A percentile compares a stretch with the other conserved stretches of the same genome.
These are phyloP conservation scores for Diarsia brunnea DNA, from an alignment of 2,888 invertebrate species.

Conservation along the genomic window DNA sequence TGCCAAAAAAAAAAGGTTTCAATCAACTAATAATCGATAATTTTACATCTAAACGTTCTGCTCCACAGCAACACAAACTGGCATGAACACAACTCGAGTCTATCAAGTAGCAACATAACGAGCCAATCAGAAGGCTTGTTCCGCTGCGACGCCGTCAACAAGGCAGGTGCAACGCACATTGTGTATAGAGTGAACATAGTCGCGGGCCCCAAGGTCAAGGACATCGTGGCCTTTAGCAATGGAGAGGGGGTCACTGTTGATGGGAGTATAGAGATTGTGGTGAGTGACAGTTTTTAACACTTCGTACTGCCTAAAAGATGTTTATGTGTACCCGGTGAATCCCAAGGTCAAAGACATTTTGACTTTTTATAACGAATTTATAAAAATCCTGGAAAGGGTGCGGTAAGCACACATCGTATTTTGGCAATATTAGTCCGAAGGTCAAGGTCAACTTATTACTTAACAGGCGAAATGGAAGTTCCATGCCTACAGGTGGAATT, in stretches of 20 bases:
- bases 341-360: constrained; percentile 64
- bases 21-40: neutral
- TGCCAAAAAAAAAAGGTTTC: no score
- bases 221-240: constrained; percentile 70
- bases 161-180: constrained; percentile 89
- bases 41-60: neutral
- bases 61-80: constrained; percentile 80
- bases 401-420: constrained; percentile 67
- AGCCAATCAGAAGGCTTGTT: constrained; percentile 86
- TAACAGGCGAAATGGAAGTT: neutral
- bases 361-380: constrained; percentile 54
- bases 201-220: constrained; percentile 71
- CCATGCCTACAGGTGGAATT: neutral
- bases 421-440: neutral
- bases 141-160: constrained; percentile 91
- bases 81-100: constrained; percentile 71
- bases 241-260: constrained; percentile 72
- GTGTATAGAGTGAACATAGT: constrained; percentile 88
- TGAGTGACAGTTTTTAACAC: constrained; percentile 62
- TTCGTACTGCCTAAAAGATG: neutral
- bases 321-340: neutral
- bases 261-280: constrained; percentile 71
- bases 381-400: constrained; percentile 66
- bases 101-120: constrained; percentile 74
- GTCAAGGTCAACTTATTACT: neutral